Base-by-base conservation (phyloP, 2,888 invertebrate genomes). In the Minunthozetes semirufus region DNA sequence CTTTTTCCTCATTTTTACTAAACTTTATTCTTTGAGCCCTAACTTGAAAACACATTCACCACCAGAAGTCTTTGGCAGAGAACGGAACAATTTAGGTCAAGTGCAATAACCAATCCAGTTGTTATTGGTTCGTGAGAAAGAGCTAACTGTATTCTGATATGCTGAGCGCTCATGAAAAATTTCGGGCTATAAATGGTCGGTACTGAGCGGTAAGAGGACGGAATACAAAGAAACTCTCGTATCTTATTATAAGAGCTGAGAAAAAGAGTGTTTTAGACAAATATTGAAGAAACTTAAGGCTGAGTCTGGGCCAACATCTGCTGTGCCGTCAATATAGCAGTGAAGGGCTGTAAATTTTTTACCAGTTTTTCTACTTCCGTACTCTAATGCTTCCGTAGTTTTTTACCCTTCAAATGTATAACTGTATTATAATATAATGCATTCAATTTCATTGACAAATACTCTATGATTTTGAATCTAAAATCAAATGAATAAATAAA, bases 61-160 rank as follows among this genome's bases (percentile, higher is more conserved):
- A 56, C 61, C 61, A 61, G 61, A 66, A 66, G 66, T 66, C 66
- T 66, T 66, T 42, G 38, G 66, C 63, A 29, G 15, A 15, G 3
- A 15, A 13, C n/a, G 22, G 29, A n/a, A n/a, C 61, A 27, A 66
- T 66, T 66, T 66, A 66, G 66, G 66, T 66, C 66, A 66, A 66
- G 66, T 66, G 66, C 66, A 66, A n/a, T 66, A 66, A 66, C 66
- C 66, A 66, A 29, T 61, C 27, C 61, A 29, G 61, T 27, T 61
- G 29, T 56, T 25, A n/a, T 11, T 33, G 25, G 29, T 29, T 25
- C 15, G 66, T 66, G 17, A 38, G 5, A 33, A 19, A 22, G 8
- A 5, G 4, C 29, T 33, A 63, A 29, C 63, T 56, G 56, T 56
- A n/a, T 25, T 29, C 27, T 27, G 27, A 27, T n/a, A 61, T 19